Evolutionary conservation across 2,888 invertebrate species (phyloP), one percentile per base, ranked within the genome.

Genomic region (Aleiodes testaceus): DNA sequence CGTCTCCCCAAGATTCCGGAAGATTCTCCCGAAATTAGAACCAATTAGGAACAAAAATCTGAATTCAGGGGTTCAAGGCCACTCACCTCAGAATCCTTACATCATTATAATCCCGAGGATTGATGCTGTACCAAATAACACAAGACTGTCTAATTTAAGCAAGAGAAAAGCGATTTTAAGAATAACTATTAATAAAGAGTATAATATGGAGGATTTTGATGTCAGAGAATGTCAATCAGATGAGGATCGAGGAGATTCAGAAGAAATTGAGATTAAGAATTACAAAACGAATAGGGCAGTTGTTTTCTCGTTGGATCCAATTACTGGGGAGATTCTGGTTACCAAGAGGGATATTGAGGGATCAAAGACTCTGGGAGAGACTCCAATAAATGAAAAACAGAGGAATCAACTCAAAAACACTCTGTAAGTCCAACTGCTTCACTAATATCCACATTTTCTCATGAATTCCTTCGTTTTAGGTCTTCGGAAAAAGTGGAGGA

Each of bases 131-230:
- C 50, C 16, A 72, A 69, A 36, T 26, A 36, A n/a, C 26, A 36
- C 0, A 59, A 18, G 12, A 30, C 36, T 16, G 14, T 49, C 52
- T 70, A 52, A 42, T 59, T 53, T 66, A 9, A 65, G 52, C 42
- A 72, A 72, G 7, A 77, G 76, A 42, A 75, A 59, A 20, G 76
- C 79, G 12, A 65, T 78, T 47, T 61, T 82, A 22, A 75, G 74
- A 66, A 79, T 81, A 66, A 76, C 77, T 44, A 76, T 82, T n/a
- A 77, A 78, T 65, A 80, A 80, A 74, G 72, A 63, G n/a, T 71
- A 65, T 64, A 71, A 72, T 18, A 30, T 45, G 20, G 52, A 42
- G 1, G 1, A 22, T 45, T 11, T 53, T 59, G 9, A 44, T 6
- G n/a, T 11, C 9, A 20, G 16, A 6, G 16, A 53, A 18, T 26